Base-by-base conservation (phyloP, 2,888 invertebrate genomes). In the Lycia hirtaria region DNA sequence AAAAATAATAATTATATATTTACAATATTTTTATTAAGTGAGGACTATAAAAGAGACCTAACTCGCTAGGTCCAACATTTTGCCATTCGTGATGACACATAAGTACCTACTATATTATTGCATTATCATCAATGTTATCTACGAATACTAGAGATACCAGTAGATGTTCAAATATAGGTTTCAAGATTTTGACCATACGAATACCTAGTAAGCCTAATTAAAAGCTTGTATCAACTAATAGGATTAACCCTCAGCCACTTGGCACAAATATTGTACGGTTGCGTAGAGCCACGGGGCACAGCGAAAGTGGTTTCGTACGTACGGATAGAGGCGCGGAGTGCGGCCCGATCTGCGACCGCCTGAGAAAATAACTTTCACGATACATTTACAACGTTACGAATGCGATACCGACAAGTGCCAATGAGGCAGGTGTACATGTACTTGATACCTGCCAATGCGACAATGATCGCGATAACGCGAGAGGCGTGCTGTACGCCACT, bases 301-400 rank as follows among this genome's bases (percentile, higher is more conserved):
- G 89, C 85, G 91, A 91, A 91, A 91, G 90, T 91, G 83, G 87
- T 85, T 86, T 83, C 79, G 81, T 82, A 81, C 80, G 79, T 79
- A 75, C 73, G 66, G 64, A 64, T 71, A 70, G 72, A 80, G 76
- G 75, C 71, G 76, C 81, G 73, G 75, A 76, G 75, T 71, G 76
- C 81, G 73, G 75, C 68, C 80, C 72, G 75, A 80, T 76, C 84
- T 81, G 78, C 78, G 79, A 78, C 80, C 76, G 81, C 78, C 76
- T 83, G 88, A 86, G 88, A 89, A 88, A 88, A 86, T 88, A 83
- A 89, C 91, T 92, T 92, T 92, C 91, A 87, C 91, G 85, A 75
- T 84, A 86, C 78, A 81, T 85, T 87, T 88, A 86, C 87, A 79
- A 79, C 77, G 74, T 78, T 77, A 80, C 72, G 72, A 75, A 70